Evolutionary conservation across 1,140 invertebrate genomes (phyloP).

Genomic region (Rhynchophorus ferrugineus): DNA sequence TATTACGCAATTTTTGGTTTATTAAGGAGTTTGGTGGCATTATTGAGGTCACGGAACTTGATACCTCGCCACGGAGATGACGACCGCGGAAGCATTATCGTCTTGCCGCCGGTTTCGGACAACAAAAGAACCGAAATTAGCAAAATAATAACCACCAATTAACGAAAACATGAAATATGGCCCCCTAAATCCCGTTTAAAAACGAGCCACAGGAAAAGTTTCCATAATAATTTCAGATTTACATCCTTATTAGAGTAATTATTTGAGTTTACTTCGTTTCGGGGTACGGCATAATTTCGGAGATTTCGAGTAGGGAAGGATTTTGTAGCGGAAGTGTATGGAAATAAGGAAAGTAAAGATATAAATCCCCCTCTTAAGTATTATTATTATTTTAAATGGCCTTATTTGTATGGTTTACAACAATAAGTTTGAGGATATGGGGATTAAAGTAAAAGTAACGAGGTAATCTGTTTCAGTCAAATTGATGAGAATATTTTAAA

Average conservation of each 20-base stretch:
- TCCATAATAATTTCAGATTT: conserved; percentile 3
- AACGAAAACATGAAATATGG: conserved; percentile 2
- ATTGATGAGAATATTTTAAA: too few relatives aligned
- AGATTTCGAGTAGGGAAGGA: neutral
- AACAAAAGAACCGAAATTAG: conserved; percentile 1
- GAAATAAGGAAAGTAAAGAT: neutral
- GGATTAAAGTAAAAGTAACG: too few relatives aligned
- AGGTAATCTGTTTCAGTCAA: too few relatives aligned
- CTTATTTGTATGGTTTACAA: too few relatives aligned
- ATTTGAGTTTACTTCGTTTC: neutral
- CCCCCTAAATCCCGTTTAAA: neutral
- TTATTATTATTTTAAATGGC: too few relatives aligned
- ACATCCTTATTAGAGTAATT: neutral
- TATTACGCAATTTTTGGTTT: too few relatives aligned
- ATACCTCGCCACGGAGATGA: too few relatives aligned
- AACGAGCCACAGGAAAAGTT: neutral
- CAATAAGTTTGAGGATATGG: too few relatives aligned
- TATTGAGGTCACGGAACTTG: too few relatives aligned
- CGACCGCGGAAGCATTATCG: too few relatives aligned
- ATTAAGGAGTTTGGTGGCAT: too few relatives aligned
- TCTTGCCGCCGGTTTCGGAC: neutral
- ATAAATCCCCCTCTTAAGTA: too few relatives aligned
- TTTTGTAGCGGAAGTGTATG: neutral
- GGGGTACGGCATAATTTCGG: neutral
- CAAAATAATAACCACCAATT: conserved; percentile 6